phyloP scores from a whole-genome alignment of 2,797 vertebrate species.

The Luscinia luscinia region DNA sequence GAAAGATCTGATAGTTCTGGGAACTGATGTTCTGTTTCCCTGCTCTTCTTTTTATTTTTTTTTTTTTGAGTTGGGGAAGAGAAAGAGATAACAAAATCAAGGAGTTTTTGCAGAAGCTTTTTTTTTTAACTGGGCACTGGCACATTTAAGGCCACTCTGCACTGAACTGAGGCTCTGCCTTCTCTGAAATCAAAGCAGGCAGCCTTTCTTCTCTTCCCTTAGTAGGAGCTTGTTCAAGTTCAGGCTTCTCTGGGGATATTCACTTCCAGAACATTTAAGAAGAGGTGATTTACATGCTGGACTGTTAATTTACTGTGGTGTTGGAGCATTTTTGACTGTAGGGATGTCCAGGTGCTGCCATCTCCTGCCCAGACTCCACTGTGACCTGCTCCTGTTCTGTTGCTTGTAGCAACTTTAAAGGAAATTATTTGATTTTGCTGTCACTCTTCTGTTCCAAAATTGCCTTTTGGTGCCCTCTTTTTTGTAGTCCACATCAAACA shows the following conservation, averaged over 20 bases:
- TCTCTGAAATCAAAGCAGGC: not conserved
- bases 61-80: not conserved
- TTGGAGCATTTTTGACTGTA: accelerated
- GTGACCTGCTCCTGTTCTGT: not conserved
- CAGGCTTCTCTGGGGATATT: not conserved
- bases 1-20: not conserved
- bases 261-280: not conserved
- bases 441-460: not conserved
- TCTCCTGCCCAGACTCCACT: not conserved
- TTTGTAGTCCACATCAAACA: not conserved
- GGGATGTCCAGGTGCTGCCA: conserved; percentile 12
- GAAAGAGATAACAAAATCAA: not conserved
- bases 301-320: not conserved
- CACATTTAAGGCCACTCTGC: no score
- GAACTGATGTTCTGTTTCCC: not conserved
- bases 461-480: not conserved
- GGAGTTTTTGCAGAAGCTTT: not conserved
- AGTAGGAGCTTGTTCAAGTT: not conserved
- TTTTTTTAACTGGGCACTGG: not conserved
- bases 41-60: not conserved
- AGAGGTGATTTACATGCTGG: not conserved
- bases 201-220: not conserved
- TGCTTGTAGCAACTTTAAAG: not conserved
- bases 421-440: not conserved
- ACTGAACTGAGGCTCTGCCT: not conserved